phyloP scores from a whole-genome alignment of 2,888 invertebrate genomes.

The Loripinus fragilis region DNA sequence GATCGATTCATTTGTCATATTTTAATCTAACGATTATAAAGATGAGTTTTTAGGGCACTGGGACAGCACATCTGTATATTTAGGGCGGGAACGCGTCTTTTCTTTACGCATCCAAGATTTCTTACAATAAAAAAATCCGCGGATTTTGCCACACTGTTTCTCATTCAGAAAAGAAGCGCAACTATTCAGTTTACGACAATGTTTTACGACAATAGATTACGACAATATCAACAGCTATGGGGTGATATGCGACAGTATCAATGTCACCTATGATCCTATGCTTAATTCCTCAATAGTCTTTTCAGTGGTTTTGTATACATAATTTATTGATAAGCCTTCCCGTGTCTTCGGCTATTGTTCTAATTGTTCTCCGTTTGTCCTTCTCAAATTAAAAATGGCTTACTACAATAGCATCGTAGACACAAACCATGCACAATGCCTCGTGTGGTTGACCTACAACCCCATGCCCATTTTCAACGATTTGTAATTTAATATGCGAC shows the following conservation, averaged over 20 bases:
- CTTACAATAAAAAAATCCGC: neutral
- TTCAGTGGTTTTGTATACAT: slow-evolving; percentile 6
- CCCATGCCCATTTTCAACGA: too few relatives aligned
- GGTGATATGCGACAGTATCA: slow-evolving; percentile 11
- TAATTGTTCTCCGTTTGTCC: neutral
- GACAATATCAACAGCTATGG: slow-evolving; percentile 3
- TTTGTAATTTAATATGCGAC: too few relatives aligned
- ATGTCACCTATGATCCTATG: neutral
- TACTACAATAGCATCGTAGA: too few relatives aligned
- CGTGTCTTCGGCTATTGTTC: neutral
- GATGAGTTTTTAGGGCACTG: slow-evolving; percentile 11
- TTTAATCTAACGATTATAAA: neutral
- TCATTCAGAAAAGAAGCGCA: neutral
- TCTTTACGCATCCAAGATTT: slow-evolving; percentile 4
- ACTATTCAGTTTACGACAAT: neutral
- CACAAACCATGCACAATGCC: too few relatives aligned
- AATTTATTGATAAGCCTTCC: neutral
- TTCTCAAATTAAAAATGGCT: too few relatives aligned
- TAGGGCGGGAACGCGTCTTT: slow-evolving; percentile 14
- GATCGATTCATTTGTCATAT: slow-evolving; percentile 4
- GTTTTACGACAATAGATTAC: neutral
- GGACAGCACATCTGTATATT: neutral
- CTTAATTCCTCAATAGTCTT: slow-evolving; percentile 3
- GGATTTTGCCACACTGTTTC: slow-evolving; percentile 7
- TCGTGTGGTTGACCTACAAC: too few relatives aligned